Evolutionary conservation across 2,797 vertebrate genomes (phyloP).

Genomic region (Chelidonichthys spinosus): DNA sequence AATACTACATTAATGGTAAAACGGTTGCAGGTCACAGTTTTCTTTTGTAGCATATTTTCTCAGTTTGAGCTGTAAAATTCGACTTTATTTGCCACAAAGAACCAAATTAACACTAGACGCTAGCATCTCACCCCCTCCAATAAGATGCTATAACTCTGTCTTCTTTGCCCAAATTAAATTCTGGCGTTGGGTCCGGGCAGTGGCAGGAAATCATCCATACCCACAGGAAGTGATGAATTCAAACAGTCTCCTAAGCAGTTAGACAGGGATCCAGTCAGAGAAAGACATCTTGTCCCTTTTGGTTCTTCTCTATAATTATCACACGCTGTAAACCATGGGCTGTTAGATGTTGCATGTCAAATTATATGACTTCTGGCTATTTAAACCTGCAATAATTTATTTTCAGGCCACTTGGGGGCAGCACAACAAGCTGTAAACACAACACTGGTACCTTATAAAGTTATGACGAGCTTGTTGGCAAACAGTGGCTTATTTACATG

Average conservation of each 20-base stretch:
- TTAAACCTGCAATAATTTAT: slow-evolving; percentile 6
- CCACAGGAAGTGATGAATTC: slow-evolving; percentile 35
- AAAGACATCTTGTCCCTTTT: slow-evolving; percentile 1
- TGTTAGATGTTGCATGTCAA: slow-evolving; percentile 11
- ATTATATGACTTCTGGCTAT: slow-evolving; percentile 2
- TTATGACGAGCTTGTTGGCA: neutral
- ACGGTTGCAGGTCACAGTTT: neutral
- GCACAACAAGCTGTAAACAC: neutral
- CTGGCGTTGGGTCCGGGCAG: slow-evolving; percentile 19
- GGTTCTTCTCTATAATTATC: slow-evolving; percentile 20
- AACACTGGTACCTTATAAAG: neutral
- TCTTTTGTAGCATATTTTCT: neutral
- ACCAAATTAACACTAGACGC: neutral
- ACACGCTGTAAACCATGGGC: slow-evolving; percentile 21
- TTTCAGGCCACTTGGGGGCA: neutral
- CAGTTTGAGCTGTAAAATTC: neutral
- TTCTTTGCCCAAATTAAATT: slow-evolving; percentile 40
- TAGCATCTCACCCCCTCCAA: neutral
- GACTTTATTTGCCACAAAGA: neutral
- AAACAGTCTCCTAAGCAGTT: slow-evolving; percentile 33
- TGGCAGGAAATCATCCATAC: slow-evolving; percentile 34
- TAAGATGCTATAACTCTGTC: slow-evolving; percentile 25
- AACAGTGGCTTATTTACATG: slow-evolving; percentile 1
- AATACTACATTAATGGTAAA: neutral
- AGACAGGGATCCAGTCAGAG: neutral